Evolutionary conservation across 1,140 invertebrate genomes (phyloP), one percentile per base, ranked within the genome.

Genomic region (Camponotus floridanus): DNA sequence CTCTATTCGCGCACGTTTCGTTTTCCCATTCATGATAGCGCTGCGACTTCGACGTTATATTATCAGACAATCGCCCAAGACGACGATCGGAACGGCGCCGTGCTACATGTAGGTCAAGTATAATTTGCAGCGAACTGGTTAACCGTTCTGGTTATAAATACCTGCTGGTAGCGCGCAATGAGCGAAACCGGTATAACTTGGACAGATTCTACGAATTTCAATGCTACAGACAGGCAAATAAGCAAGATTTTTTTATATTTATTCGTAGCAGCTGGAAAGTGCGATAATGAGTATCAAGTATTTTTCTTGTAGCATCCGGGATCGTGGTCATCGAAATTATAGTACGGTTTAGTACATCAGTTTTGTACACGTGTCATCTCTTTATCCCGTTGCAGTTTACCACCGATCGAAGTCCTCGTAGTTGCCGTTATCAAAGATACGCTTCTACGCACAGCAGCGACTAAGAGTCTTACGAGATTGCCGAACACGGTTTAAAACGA

Each of bases 401-500:
- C 55, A 21, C 31, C 76, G 61, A 55, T 80, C 51, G 6, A 59
- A 62, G 64, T 42, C 59, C 64, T 59, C 85, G 67, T 71, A 68
- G 55, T 71, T 55, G 68, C n/a, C 79, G 79, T 83, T 83, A 73
- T 83, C 79, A 83, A 83, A 83, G 74, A 55, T 83, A 74, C 68
- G 31, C 59, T 55, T 81, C 67, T 51, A 42, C 65, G 21, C 62
- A 62, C 55, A 48, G 65, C 79, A 31, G 42, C 55, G 68, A 36
- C 39, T 39, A 51, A 51, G 48, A 31, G 57, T 83, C 79, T 83
- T 90, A 87, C 74, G 86, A 87, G 88, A 87, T 88, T 87, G 86
- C 84, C 71, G 57, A 83, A 86, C 80, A 81, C 84, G 79, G 87
- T 89, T 91, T 86, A 91, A 91, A 88, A 87, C 89, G 89, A 86